Base-by-base conservation (phyloP, 2,888 invertebrate species). In the Nipponacmea schrenckii region DNA sequence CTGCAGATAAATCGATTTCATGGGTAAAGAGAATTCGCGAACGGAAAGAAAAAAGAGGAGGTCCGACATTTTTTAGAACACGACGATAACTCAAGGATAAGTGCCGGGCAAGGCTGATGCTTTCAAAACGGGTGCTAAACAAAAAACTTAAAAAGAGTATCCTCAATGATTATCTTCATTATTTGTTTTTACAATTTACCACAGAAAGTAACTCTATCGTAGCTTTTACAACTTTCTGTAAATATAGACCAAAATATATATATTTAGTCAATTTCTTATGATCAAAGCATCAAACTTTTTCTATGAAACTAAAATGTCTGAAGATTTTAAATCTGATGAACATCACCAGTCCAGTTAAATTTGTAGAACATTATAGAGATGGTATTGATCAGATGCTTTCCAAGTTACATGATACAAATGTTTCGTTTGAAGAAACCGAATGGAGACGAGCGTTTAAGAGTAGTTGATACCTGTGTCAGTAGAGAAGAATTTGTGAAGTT, bases 51-150 rank as follows among this genome's bases (percentile, higher is more conserved):
- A n/a, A n/a, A n/a, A n/a, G n/a, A n/a, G n/a, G n/a, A n/a, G n/a
- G 62, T 73, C n/a, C 64, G 26, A 67, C 45, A 27, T 14, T 76
- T 70, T 64, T 66, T 72, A 15, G 48, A 44, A 45, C 46, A 72
- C 39, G 74, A 76, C 62, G 74, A 76, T 66, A 74, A 76, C 66
- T 69, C 69, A 5, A 5, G 76, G 50, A 68, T 69, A 62, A 17
- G n/a, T 72, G n/a, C 76, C 76, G 24, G 74, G 74, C 17, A 70
- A 76, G 20, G 64, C 39, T 24, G 74, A 76, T 68, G 48, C 72
- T 48, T 46, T 70, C 14, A 74, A 74, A 56, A 70, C 27, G 67
- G 70, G 63, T 15, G 15, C 48, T 7, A 70, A 46, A 62, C 45
- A 69, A 31, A 67, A 48, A 17, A 50, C 65, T 15, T 72, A n/a